Evolutionary conservation across 2,113 vertebrate species (phyloP).

Genomic region (Hypocryptadius cinnamomeus): DNA sequence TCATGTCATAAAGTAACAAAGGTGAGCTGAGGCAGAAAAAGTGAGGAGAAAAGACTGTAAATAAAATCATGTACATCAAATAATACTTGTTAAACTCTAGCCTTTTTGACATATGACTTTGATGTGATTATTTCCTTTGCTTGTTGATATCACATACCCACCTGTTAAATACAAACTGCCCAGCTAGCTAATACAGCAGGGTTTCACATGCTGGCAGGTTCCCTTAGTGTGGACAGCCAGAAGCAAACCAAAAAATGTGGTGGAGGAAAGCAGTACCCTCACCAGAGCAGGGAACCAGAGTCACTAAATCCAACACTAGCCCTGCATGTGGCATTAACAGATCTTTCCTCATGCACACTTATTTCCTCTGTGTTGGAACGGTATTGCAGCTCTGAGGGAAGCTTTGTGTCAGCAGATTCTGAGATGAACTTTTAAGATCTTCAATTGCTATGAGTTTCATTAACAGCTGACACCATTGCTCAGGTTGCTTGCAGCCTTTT

Average conservation of each 20-base stretch:
- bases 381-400: not conserved
- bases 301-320: not conserved
- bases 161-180: not conserved
- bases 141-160: not conserved
- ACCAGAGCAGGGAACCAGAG: not conserved
- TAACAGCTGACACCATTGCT: not conserved
- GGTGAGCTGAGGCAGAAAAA: conserved; percentile 27
- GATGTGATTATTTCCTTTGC: not conserved
- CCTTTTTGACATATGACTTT: not conserved
- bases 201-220: not conserved
- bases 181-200: not conserved
- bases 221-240: not conserved
- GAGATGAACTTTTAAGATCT: not conserved
- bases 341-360: not conserved
- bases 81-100: not conserved
- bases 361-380: not conserved
- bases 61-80: not conserved
- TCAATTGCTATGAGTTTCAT: not conserved
- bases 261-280: not conserved
- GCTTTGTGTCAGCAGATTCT: not conserved
- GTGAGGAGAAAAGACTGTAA: not conserved
- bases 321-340: not conserved
- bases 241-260: not conserved
- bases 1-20: conserved; percentile 20
- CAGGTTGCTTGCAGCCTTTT: not conserved